These are phyloP conservation scores for Darevskia mixta DNA, from an alignment of 2,797 vertebrate genomes.

Conservation along the genomic window DNA sequence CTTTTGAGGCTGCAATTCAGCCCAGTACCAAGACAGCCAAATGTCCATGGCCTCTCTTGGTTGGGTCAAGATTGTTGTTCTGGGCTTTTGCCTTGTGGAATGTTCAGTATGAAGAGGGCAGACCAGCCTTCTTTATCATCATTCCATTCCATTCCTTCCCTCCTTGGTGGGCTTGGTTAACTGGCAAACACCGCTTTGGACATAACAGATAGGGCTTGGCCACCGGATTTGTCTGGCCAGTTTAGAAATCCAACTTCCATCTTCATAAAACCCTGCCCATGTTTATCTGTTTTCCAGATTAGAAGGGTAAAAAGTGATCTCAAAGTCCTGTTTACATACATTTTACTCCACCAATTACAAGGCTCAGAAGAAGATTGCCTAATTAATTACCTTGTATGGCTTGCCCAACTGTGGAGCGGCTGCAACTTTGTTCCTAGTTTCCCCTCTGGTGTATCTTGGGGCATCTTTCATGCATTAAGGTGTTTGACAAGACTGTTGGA, in stretches of 20 bases:
- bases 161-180: not conserved
- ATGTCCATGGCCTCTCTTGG: not conserved
- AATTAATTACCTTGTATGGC: not conserved
- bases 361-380: not conserved
- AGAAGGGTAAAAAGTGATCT: not conserved
- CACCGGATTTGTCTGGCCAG: not conserved
- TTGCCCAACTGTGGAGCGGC: no score
- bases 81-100: slow-evolving; percentile 19
- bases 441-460: not conserved
- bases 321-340: not conserved
- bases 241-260: not conserved
- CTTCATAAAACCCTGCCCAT: not conserved
- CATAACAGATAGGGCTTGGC: slow-evolving; percentile 4
- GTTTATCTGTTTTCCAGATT: not conserved
- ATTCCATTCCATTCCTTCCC: not conserved
- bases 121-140: not conserved
- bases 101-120: slow-evolving; percentile 12
- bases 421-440: not conserved
- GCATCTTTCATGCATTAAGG: not conserved
- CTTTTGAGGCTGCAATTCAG: slow-evolving; percentile 12
- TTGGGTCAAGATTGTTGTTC: not conserved
- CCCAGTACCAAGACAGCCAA: not conserved
- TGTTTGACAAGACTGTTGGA: not conserved
- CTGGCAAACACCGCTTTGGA: slow-evolving; percentile 7
- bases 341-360: not conserved